These are phyloP conservation scores for Gobius niger DNA, from an alignment of 2,113 vertebrate species.

Conservation along the genomic window DNA sequence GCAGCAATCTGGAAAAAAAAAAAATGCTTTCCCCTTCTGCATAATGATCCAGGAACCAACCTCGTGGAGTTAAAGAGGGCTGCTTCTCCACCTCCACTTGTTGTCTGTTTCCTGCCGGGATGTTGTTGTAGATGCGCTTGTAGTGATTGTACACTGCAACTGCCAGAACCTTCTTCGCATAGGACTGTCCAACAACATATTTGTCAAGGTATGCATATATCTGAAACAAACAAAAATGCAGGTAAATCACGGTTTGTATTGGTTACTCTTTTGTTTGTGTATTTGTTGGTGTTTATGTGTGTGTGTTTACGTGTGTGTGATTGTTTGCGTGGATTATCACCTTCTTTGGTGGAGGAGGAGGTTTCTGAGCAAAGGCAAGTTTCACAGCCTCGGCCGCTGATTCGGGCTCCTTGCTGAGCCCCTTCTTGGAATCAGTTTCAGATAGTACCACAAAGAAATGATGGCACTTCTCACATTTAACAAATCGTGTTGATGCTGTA, in stretches of 20 bases:
- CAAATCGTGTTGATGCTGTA: conserved; percentile 93
- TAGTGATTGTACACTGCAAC: conserved; percentile 99
- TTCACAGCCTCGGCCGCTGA: conserved; percentile 93
- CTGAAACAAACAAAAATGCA: conserved; percentile 59
- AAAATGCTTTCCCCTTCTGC: background rate
- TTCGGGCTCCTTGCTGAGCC: conserved; percentile 91
- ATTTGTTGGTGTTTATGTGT: background rate
- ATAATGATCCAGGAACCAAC: conserved; percentile 73
- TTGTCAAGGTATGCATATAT: conserved; percentile 99
- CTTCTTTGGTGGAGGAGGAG: conserved; percentile 96
- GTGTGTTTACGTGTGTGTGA: background rate
- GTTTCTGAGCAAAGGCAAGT: conserved; percentile 93
- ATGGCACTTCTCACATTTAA: conserved; percentile 98
- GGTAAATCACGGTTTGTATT: background rate
- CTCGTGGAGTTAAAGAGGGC: conserved; percentile 90
- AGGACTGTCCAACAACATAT: conserved; percentile 95
- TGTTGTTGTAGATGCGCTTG: conserved; percentile 98
- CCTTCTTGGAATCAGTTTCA: conserved; percentile 96
- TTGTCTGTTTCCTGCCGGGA: conserved; percentile 87
- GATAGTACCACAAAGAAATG: conserved; percentile 98
- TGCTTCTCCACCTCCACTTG: conserved; percentile 93
- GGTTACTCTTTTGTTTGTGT: too few relatives aligned
- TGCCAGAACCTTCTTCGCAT: conserved; percentile 97
- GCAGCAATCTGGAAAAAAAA: background rate
- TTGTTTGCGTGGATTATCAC: conserved; percentile 72